These are phyloP conservation scores for Lamellibrachia satsuma DNA, from an alignment of 2,888 invertebrate species.

Conservation along the genomic window DNA sequence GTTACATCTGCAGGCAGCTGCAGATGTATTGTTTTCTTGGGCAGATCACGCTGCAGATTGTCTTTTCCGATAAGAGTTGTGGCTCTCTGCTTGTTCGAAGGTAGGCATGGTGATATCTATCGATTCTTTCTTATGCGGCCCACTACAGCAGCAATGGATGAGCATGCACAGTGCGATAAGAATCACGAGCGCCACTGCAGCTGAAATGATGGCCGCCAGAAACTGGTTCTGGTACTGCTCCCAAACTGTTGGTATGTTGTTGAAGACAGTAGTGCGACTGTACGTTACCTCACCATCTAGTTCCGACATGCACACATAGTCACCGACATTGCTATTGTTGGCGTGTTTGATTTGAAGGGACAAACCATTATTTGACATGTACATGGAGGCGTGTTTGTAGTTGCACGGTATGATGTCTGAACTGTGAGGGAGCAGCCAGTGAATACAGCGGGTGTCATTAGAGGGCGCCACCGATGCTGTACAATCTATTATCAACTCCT, in stretches of 20 bases:
- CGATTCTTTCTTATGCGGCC: background rate
- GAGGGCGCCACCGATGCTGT: background rate
- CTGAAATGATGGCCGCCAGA: background rate
- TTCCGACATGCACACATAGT: background rate
- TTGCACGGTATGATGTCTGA: background rate
- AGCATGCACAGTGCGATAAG: background rate
- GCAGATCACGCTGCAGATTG: background rate
- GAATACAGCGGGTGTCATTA: background rate
- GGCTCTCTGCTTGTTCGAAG: background rate
- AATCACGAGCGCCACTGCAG: background rate
- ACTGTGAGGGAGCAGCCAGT: background rate
- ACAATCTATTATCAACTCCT: background rate
- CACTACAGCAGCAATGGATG: background rate
- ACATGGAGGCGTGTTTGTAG: background rate
- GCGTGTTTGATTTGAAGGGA: background rate
- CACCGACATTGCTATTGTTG: background rate
- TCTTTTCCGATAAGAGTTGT: background rate
- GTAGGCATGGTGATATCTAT: background rate
- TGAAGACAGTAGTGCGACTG: background rate
- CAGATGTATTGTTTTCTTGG: background rate
- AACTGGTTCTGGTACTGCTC: background rate
- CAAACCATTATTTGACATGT: background rate
- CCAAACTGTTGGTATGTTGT: background rate
- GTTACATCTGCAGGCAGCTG: background rate
- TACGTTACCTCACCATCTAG: background rate